Percentiles rank a stretch among this genome's conserved stretches.
phyloP scores from a whole-genome alignment of 2,888 invertebrate species.

The Xylocampa areola region DNA sequence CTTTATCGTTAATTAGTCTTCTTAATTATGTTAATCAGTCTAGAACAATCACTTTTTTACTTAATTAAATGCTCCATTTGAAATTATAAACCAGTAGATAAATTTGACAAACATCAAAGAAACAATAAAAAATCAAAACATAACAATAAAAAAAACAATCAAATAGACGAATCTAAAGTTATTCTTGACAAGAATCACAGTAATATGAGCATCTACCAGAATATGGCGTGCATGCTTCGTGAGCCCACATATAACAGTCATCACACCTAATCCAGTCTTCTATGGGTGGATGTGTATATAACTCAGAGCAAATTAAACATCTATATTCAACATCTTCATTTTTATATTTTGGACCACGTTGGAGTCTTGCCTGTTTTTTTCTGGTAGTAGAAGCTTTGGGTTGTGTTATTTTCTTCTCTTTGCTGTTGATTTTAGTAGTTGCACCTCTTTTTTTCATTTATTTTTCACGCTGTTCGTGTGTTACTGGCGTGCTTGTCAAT shows the following conservation, averaged over 20 bases:
- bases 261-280: slow-evolving; percentile 51
- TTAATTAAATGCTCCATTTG: no score
- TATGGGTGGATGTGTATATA: slow-evolving; percentile 29
- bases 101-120: no score
- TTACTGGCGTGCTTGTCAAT: slow-evolving; percentile 54
- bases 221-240: slow-evolving; percentile 37
- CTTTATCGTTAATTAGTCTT: no score
- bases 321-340: slow-evolving; percentile 15
- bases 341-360: slow-evolving; percentile 23
- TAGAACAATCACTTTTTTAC: no score
- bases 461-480: slow-evolving; percentile 41
- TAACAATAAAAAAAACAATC: no score
- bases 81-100: no score
- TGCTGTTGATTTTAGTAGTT: slow-evolving; percentile 17
- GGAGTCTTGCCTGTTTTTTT: slow-evolving; percentile 16
- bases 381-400: slow-evolving; percentile 9
- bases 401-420: slow-evolving; percentile 9
- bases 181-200: slow-evolving; percentile 33
- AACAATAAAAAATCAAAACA: no score
- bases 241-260: slow-evolving; percentile 38
- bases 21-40: no score
- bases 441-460: slow-evolving; percentile 11
- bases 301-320: slow-evolving; percentile 25
- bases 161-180: no score
- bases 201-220: slow-evolving; percentile 28